Evolutionary conservation across 2,888 invertebrate genomes (phyloP).

Genomic region (Tenthredo distinguenda): DNA sequence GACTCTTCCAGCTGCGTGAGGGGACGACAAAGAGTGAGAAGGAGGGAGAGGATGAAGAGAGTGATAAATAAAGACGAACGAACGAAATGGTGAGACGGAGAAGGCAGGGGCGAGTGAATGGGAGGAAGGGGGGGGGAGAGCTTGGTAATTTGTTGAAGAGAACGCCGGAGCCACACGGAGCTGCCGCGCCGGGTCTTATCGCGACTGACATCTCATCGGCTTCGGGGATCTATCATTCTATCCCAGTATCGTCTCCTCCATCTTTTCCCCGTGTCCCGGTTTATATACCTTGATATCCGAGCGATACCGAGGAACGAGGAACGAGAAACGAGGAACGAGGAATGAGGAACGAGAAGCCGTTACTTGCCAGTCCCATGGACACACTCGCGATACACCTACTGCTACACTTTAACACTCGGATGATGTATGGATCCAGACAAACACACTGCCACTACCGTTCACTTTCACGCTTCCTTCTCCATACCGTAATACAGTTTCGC

Average conservation of each 20-base stretch:
- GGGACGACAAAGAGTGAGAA: slow-evolving; percentile 35
- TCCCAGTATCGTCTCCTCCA: slow-evolving; percentile 70
- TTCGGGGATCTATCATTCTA: slow-evolving; percentile 76
- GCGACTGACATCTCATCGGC: slow-evolving; percentile 73
- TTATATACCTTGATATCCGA: slow-evolving; percentile 75
- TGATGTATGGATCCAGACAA: slow-evolving; percentile 21
- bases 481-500: slow-evolving; percentile 15
- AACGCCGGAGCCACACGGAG: slow-evolving; percentile 49
- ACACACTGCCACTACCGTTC: slow-evolving; percentile 4
- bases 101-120: slow-evolving; percentile 54
- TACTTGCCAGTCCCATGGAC: slow-evolving; percentile 17
- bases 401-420: slow-evolving; percentile 22
- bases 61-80: slow-evolving; percentile 24
- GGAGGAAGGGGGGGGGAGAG: slow-evolving; percentile 56
- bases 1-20: slow-evolving; percentile 56
- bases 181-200: slow-evolving; percentile 66
- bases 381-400: slow-evolving; percentile 10
- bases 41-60: slow-evolving; percentile 3
- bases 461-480: slow-evolving; percentile 26
- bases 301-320: slow-evolving; percentile 62
- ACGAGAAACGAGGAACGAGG: neutral
- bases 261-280: slow-evolving; percentile 73
- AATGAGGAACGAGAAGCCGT: slow-evolving; percentile 13
- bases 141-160: slow-evolving; percentile 52
- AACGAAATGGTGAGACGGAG: slow-evolving; percentile 49